These are phyloP conservation scores for Trematomus bernacchii DNA, from an alignment of 2,797 vertebrate genomes.

Conservation along the genomic window DNA sequence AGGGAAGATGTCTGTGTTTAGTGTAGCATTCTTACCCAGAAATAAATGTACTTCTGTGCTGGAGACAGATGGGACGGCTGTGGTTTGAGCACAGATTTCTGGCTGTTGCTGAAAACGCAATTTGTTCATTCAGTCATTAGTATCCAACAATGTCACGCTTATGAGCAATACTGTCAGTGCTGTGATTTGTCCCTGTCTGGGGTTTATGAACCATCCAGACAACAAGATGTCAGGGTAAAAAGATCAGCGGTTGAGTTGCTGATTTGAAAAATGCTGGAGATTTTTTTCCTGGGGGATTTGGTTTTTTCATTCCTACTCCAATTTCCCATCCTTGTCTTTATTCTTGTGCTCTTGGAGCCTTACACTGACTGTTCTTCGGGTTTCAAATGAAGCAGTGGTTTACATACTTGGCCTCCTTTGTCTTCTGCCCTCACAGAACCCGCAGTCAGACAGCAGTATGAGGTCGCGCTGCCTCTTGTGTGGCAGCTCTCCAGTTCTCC, in stretches of 20 bases:
- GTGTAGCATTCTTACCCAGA: not conserved
- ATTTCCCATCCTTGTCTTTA: conserved; percentile 30
- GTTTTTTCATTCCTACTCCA: conserved; percentile 11
- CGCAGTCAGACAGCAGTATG: conserved; percentile 35
- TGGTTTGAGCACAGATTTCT: conserved; percentile 34
- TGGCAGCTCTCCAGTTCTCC: conserved; percentile 54
- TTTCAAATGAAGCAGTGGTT: conserved; percentile 47
- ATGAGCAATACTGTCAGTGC: conserved; percentile 25
- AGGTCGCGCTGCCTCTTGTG: conserved; percentile 41
- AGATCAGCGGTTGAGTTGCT: conserved; percentile 39
- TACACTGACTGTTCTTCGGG: conserved; percentile 20
- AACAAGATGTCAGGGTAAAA: conserved; percentile 28
- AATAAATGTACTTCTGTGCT: conserved; percentile 14
- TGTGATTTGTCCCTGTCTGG: conserved; percentile 46
- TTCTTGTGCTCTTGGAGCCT: conserved; percentile 30
- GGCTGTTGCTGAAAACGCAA: conserved; percentile 38
- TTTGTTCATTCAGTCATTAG: conserved; percentile 47
- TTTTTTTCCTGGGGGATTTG: not conserved
- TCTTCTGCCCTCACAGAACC: conserved; percentile 27
- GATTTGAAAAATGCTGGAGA: conserved; percentile 51
- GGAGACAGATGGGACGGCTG: conserved; percentile 40
- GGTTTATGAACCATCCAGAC: conserved; percentile 52
- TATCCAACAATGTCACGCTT: conserved; percentile 27
- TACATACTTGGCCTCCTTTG: conserved; percentile 48
- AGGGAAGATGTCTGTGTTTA: conserved; percentile 22